Base-by-base conservation (phyloP, 2,113 vertebrate genomes). In the Sminthopsis crassicaudata region DNA sequence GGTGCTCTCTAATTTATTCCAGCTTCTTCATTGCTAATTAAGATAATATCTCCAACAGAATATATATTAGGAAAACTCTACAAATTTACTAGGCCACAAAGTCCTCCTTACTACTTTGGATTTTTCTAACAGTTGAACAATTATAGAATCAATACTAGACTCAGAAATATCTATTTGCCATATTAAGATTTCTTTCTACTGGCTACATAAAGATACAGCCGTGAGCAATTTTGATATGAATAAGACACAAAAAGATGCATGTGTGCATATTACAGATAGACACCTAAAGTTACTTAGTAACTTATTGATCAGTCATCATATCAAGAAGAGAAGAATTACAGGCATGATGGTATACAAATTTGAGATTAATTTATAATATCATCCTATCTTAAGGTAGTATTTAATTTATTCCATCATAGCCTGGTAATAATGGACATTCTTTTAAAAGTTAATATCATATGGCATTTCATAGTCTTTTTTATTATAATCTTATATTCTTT, bases 11-110 rank as follows among this genome's bases (percentile, higher is more conserved):
- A 50, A 53, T 90, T 93, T 25, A 10, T 46, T 50, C 48, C 60
- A 60, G 90, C 46, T 27, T 91, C 54, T 30, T 5, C 1, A 0
- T n/a, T 10, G 0, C 51, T 51, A 2, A 42, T 93, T 46, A 42
- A 42, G 91, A 2, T 2, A 11, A 19, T 24, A 53, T 53, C 84
- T 27, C 54, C 7, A 42, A 30, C n/a, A 42, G 67, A 84, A 84
- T 76, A 76, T n/a, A 19, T 76, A 12, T n/a, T 76, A 76, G 76
- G 57, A 94, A 91, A 60, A 42, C 42, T 19, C 46, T 3, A 24
- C 89, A 54, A 91, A 93, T 89, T 84, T 91, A 76, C 23, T 57
- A 90, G 92, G 89, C n/a, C 10, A 90, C 26, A 50, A 48, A 92
- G 52, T 54, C n/a, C 51, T 89, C 30, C 89, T 84, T 60, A 51